Percentiles rank a stretch among this genome's conserved stretches.
phyloP scores from a whole-genome alignment of 1,140 invertebrate species.

The Zaprionus capensis region DNA sequence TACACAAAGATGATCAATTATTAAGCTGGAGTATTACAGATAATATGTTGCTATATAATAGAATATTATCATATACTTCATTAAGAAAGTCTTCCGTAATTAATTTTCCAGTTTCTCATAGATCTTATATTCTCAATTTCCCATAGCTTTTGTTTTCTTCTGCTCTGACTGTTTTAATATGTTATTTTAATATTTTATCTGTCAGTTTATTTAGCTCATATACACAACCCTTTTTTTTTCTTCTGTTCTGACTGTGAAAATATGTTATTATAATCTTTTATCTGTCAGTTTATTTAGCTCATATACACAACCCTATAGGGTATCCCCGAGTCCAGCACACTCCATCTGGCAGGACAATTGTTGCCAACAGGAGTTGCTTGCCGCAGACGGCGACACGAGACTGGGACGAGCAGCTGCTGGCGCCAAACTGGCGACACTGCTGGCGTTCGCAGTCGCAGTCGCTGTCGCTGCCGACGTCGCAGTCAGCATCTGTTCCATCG shows the following conservation, averaged over 20 bases:
- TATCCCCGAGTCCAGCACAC: constrained; percentile 25
- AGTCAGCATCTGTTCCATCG: constrained; percentile 55
- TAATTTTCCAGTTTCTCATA: not conserved
- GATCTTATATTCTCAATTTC: not conserved
- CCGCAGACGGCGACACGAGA: constrained; percentile 33
- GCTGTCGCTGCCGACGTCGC: constrained; percentile 12
- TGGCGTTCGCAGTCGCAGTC: constrained; percentile 18
- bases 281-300: not conserved
- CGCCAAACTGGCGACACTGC: constrained; percentile 61
- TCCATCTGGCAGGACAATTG: constrained; percentile 8
- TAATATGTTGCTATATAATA: too few relatives aligned
- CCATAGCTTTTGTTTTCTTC: not conserved
- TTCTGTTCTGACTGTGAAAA: too few relatives aligned
- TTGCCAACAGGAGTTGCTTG: constrained; percentile 55
- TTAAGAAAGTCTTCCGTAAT: not conserved
- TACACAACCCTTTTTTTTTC: not conserved
- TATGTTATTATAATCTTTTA: not conserved
- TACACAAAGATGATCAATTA: too few relatives aligned
- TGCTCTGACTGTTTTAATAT: too few relatives aligned
- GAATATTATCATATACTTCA: too few relatives aligned
- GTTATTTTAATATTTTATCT: not conserved
- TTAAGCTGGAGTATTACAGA: too few relatives aligned
- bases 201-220: not conserved
- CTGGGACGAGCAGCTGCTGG: constrained; percentile 25
- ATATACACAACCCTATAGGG: constrained; percentile 34